A percentile compares a stretch with the other conserved stretches of the same genome.
phyloP scores from a whole-genome alignment of 2,888 invertebrate genomes.

The Aradus depressus region DNA sequence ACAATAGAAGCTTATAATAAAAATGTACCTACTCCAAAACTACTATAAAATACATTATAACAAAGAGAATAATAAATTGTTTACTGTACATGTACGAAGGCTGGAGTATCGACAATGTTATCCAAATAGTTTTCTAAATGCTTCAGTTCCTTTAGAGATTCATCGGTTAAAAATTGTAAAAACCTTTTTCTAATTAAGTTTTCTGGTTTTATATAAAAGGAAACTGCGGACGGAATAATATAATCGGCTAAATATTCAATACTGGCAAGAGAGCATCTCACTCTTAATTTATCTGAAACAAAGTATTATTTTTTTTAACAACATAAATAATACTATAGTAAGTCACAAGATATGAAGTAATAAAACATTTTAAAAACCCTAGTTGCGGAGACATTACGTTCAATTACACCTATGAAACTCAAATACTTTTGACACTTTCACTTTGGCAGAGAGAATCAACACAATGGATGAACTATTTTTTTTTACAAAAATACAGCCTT shows the following conservation, averaged over 20 bases:
- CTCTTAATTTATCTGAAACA: conserved; percentile 46
- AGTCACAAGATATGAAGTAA: no score
- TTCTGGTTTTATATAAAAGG: conserved; percentile 40
- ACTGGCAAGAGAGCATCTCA: conserved; percentile 53
- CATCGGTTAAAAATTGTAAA: conserved; percentile 42
- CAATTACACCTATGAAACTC: no score
- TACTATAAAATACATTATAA: no score
- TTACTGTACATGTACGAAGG: conserved; percentile 49
- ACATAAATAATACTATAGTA: no score
- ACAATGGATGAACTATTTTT: no score
- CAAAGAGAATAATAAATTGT: neutral
- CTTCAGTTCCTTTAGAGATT: conserved; percentile 49
- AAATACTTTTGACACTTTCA: no score
- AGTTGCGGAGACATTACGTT: no score
- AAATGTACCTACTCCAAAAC: neutral
- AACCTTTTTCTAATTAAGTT: conserved; percentile 42
- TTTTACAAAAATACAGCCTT: no score
- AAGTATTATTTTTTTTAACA: no score
- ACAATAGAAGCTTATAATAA: neutral
- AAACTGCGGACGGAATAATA: conserved; percentile 48
- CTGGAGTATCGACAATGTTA: conserved; percentile 55
- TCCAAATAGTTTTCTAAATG: conserved; percentile 48
- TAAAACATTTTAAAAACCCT: no score
- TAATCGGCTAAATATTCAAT: conserved; percentile 56
- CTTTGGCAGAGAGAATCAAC: no score